Evolutionary conservation across 2,888 invertebrate genomes (phyloP).

Genomic region (Tethea ocularis): DNA sequence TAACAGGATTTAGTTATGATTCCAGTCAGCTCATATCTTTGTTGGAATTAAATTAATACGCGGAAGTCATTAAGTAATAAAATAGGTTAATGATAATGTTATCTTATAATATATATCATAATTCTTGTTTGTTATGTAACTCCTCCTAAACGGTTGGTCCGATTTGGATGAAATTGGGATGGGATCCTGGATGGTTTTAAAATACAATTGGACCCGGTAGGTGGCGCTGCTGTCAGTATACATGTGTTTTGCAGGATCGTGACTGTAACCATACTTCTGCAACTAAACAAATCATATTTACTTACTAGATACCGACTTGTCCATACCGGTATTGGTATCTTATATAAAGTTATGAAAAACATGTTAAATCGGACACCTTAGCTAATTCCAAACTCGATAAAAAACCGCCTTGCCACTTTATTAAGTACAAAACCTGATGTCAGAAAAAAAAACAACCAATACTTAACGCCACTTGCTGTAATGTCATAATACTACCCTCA

Average conservation of each 20-base stretch:
- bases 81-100: neutral
- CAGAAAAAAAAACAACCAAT: neutral
- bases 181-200: too few species aligned
- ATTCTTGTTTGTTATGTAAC: too few species aligned
- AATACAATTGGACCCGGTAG: too few species aligned
- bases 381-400: constrained; percentile 3
- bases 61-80: neutral
- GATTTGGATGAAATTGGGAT: too few species aligned
- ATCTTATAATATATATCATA: too few species aligned
- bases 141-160: too few species aligned
- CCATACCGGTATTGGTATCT: neutral
- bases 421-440: neutral
- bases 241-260: too few species aligned
- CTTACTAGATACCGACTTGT: neutral
- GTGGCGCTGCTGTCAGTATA: too few species aligned
- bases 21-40: neutral
- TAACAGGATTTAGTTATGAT: neutral
- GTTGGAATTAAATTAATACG: neutral
- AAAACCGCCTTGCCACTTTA: neutral
- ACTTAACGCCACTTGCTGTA: constrained; percentile 4
- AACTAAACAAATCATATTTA: neutral
- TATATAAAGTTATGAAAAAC: neutral
- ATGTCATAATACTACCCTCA: constrained; percentile 5
- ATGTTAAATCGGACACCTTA: neutral
- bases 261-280: too few species aligned